Percentiles rank a stretch among this genome's conserved stretches.
Evolutionary conservation across 2,797 vertebrate species (phyloP).

Genomic region (Urophycis tenuis): DNA sequence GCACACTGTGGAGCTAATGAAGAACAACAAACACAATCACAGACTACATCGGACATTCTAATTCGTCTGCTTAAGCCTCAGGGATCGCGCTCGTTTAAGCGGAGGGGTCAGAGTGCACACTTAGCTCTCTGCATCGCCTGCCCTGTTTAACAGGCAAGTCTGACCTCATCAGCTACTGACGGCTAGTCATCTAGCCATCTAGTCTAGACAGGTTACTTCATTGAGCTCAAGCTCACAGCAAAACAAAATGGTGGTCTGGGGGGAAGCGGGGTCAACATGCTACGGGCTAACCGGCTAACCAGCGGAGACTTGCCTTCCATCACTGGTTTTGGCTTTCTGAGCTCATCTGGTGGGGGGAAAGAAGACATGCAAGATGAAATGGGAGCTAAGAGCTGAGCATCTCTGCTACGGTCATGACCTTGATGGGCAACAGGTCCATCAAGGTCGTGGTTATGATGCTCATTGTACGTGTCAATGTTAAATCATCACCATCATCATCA

Average conservation of each 20-base stretch:
- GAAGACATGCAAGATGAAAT: constrained; percentile 30
- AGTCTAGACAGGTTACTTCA: too few species aligned
- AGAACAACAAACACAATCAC: background rate
- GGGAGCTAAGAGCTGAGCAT: background rate
- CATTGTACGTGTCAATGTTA: background rate
- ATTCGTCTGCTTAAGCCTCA: background rate
- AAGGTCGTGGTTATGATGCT: too few species aligned
- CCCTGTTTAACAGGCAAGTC: background rate
- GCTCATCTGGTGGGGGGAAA: constrained; percentile 49
- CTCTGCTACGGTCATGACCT: background rate
- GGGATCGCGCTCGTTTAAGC: background rate
- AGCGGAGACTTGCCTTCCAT: constrained; percentile 63
- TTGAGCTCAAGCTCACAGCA: background rate
- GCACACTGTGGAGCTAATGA: background rate
- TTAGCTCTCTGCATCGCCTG: background rate
- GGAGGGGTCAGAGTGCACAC: background rate
- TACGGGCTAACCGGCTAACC: constrained; percentile 26
- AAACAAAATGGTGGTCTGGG: background rate
- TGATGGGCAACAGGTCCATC: background rate
- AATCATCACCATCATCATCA: too few species aligned
- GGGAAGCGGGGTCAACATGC: constrained; percentile 1
- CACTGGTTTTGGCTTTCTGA: constrained; percentile 35
- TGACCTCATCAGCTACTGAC: too few species aligned
- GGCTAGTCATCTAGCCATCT: too few species aligned
- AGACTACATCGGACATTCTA: background rate